phyloP scores from a whole-genome alignment of 1,140 invertebrate species.

The Euwallacea fornicatus region DNA sequence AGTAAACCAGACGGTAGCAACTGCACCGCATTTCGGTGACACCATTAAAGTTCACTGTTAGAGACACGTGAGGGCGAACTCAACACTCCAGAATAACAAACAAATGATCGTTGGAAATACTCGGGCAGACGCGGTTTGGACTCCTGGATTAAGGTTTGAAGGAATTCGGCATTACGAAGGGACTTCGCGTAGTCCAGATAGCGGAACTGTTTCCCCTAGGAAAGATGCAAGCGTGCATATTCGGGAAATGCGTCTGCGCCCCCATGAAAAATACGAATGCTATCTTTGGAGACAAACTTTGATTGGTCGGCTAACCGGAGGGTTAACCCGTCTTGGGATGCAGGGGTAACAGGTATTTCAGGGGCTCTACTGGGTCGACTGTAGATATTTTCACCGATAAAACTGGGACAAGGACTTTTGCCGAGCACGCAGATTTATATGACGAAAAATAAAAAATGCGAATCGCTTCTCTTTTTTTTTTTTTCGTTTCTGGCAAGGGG shows the following conservation, averaged over 20 bases:
- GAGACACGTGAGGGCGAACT: neutral
- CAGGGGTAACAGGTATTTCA: no score
- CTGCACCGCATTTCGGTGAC: neutral
- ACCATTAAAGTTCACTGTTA: conserved; percentile 2
- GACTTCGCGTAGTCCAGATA: conserved; percentile 6
- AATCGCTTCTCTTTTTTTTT: no score
- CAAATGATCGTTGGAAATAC: no score
- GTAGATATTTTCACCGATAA: no score
- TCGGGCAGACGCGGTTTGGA: neutral
- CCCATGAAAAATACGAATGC: conserved; percentile 16
- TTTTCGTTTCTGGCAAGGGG: no score
- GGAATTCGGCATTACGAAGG: conserved; percentile 5
- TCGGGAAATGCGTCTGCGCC: conserved; percentile 26
- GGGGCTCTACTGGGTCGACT: no score
- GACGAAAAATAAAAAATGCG: no score
- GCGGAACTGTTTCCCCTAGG: conserved; percentile 15
- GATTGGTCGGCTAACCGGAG: neutral
- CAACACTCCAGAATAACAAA: no score
- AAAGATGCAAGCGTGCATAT: conserved; percentile 12
- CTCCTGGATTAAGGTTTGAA: neutral
- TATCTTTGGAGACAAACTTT: neutral
- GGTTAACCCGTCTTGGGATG: no score
- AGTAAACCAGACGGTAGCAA: neutral
- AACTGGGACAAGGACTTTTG: no score
- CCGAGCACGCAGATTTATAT: no score